Conservation (phyloP, 2,113 vertebrate species). For the Bambusicola thoracicus region DNA sequence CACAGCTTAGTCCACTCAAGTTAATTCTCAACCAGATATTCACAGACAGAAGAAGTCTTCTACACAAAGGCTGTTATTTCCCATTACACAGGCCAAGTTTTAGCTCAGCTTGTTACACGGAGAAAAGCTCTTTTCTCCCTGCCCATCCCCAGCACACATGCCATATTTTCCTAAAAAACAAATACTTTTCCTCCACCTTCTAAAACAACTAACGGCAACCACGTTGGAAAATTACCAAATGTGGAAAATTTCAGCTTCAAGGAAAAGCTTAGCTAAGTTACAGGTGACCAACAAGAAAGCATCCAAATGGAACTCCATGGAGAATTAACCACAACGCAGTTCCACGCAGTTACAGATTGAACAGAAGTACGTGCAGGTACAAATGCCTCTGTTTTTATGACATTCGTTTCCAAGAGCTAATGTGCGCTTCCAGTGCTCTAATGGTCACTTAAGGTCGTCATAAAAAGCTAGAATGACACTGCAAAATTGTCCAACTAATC, state of each 20-base stretch:
- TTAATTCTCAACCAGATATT: slow-evolving; percentile 8
- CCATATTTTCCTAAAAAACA: not conserved
- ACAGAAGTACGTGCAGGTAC: not conserved
- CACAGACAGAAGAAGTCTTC: not conserved
- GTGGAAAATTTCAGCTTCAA: slow-evolving; percentile 29
- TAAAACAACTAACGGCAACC: slow-evolving; percentile 26
- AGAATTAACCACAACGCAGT: not conserved
- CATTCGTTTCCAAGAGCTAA: slow-evolving; percentile 13
- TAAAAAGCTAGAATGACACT: not conserved
- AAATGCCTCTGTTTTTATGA: not conserved
- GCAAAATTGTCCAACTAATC: not conserved
- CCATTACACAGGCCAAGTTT: not conserved
- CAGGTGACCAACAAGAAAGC: not conserved
- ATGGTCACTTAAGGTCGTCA: not conserved
- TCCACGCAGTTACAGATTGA: not conserved
- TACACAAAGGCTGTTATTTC: not conserved
- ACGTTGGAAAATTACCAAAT: not conserved
- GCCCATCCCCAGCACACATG: not conserved
- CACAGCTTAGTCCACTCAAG: not conserved
- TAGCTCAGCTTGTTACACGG: not conserved
- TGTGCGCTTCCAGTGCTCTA: not conserved
- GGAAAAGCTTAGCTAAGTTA: slow-evolving; percentile 12
- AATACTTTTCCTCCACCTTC: not conserved
- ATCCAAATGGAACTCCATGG: not conserved
- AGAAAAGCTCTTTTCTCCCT: not conserved